Base-by-base conservation (phyloP, 2,797 vertebrate species). In the Chaunax sp. region DNA sequence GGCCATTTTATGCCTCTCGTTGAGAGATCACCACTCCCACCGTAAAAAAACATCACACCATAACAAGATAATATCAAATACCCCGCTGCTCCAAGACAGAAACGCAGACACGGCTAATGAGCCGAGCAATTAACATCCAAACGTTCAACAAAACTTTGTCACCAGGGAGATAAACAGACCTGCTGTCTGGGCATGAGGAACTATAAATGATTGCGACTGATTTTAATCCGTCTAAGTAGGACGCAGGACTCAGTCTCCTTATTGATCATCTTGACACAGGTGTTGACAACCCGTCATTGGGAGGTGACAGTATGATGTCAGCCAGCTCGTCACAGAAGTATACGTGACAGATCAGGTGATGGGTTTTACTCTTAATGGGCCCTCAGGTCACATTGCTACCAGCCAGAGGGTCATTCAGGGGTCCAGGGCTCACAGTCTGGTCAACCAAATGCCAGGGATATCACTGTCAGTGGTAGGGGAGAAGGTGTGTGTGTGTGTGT, bases 101-200 rank as follows among this genome's bases (percentile, higher is more conserved):
- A 75, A 89, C 75, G 69, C 77, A 69, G 59, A 62, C 71, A 69
- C 69, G 13, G 43, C 71, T 83, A 89, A 91, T 83, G 81, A 89
- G 81, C 70, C 67, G 61, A 83, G 86, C 82, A 91, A 91, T 91
- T 91, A 91, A 86, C 87, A 87, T 89, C 71, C 65, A 59, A 87
- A 83, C 25, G 52, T 64, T 59, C 65, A 63, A 61, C 70, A 82
- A 87, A 88, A 85, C 87, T 88, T 84, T 77, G 83, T 86, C 89
- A 64, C 72, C 30, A 1, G 67, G 75, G 85, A 80, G 70, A 87
- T 70, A 73, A 87, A 72, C 74, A 77, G 59, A 44, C 51, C 78
- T 75, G 85, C 82, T 75, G 80, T 67, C 69, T 72, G 64, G 23
- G 60, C 44, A 71, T n/a, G 28, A 69, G 14, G 76, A 82, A 81